Evolutionary conservation across 1,140 invertebrate genomes (phyloP).

Genomic region (Drosophila lacteicornis): DNA sequence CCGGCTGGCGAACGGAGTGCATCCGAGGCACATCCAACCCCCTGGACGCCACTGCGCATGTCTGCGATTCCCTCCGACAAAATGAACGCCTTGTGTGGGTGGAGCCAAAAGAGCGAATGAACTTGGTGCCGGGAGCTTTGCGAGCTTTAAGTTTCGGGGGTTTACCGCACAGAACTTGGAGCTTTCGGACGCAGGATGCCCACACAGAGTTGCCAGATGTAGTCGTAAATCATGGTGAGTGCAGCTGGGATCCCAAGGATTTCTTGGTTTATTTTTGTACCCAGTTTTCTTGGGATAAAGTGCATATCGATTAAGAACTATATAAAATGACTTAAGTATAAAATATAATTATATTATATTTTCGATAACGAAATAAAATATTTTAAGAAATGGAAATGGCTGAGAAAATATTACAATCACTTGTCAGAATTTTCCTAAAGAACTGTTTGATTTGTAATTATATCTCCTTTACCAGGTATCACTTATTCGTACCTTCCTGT

Average conservation of each 20-base stretch:
- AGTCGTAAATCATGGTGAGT: conserved; percentile 54
- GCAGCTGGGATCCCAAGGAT: conserved; percentile 14
- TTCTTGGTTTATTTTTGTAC: background rate
- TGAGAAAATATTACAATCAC: background rate
- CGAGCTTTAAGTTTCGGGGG: conserved; percentile 42
- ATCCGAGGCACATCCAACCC: conserved; percentile 53
- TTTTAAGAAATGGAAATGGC: too few relatives aligned
- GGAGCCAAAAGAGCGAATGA: conserved; percentile 69
- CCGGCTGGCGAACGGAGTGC: conserved; percentile 49
- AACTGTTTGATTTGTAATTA: background rate
- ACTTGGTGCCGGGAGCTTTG: conserved; percentile 48
- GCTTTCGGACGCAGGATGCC: conserved; percentile 57
- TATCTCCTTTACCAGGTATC: background rate
- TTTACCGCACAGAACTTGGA: conserved; percentile 20
- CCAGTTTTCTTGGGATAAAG: background rate
- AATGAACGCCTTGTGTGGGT: conserved; percentile 76
- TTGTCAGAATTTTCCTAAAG: background rate
- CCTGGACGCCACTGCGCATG: conserved; percentile 59
- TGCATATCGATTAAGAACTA: too few relatives aligned
- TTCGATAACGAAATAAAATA: background rate
- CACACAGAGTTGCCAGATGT: conserved; percentile 59
- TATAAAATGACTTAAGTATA: too few relatives aligned
- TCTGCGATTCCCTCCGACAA: conserved; percentile 42
- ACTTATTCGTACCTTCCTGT: background rate
- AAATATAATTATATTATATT: too few relatives aligned